phyloP scores from a whole-genome alignment of 2,113 vertebrate species.

The Puntigrus tetrazona region DNA sequence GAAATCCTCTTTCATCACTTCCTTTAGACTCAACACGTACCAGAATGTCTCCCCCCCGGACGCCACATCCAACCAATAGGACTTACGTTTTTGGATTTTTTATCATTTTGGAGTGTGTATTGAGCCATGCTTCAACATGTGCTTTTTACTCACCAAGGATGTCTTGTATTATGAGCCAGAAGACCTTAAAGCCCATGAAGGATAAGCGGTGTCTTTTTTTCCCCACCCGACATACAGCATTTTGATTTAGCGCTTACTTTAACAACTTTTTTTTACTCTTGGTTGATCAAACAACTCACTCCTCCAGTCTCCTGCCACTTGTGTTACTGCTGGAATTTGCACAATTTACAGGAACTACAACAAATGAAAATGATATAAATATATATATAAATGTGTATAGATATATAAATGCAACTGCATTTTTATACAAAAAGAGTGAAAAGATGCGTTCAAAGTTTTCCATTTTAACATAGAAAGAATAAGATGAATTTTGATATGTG shows the following conservation, averaged over 20 bases:
- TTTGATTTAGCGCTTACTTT: slow-evolving; percentile 20
- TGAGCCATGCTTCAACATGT: slow-evolving; percentile 22
- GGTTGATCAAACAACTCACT: slow-evolving; percentile 60
- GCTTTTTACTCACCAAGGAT: slow-evolving; percentile 22
- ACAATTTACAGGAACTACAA: slow-evolving; percentile 83
- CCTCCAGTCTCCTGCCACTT: slow-evolving; percentile 84
- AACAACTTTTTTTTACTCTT: background rate
- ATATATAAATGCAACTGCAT: slow-evolving; percentile 75
- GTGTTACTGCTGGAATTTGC: slow-evolving; percentile 96
- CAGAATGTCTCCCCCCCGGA: slow-evolving; percentile 43
- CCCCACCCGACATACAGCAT: background rate
- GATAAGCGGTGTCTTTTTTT: background rate
- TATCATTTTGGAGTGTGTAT: slow-evolving; percentile 8
- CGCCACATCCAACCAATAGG: slow-evolving; percentile 15
- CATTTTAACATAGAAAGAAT: slow-evolving; percentile 73
- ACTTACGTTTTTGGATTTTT: slow-evolving; percentile 22
- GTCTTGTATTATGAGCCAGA: slow-evolving; percentile 38
- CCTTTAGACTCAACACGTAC: slow-evolving; percentile 18
- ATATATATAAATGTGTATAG: slow-evolving; percentile 69
- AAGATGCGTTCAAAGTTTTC: slow-evolving; percentile 69
- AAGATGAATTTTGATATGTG: slow-evolving; percentile 75
- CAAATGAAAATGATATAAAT: slow-evolving; percentile 64
- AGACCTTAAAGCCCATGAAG: slow-evolving; percentile 20
- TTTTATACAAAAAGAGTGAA: slow-evolving; percentile 73
- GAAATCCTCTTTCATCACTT: slow-evolving; percentile 34